phyloP scores from a whole-genome alignment of 2,113 vertebrate genomes.

The Capra hircus region DNA sequence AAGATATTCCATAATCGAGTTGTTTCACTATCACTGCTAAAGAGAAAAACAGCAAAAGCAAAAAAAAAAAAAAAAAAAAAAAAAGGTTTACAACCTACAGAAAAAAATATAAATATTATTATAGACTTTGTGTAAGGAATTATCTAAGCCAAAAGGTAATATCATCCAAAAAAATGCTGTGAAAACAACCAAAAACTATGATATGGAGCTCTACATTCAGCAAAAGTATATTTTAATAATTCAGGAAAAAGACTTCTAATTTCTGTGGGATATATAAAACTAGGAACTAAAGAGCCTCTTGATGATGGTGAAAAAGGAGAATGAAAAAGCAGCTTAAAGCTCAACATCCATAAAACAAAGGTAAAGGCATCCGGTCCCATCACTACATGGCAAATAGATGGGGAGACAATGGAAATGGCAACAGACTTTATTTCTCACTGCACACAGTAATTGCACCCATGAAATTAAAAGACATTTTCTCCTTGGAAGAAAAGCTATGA shows the following conservation, averaged over 20 bases:
- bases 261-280: neutral
- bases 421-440: neutral
- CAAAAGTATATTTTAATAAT: neutral
- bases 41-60: neutral
- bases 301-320: neutral
- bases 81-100: neutral
- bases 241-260: neutral
- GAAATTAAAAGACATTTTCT: neutral
- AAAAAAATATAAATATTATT: neutral
- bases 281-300: neutral
- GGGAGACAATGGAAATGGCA: neutral
- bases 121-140: neutral
- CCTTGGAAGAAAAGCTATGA: neutral
- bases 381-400: neutral
- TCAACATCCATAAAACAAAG: neutral
- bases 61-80: neutral
- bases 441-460: neutral
- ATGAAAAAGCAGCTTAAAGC: neutral
- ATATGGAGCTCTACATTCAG: neutral
- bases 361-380: neutral
- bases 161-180: neutral
- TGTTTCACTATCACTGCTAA: neutral
- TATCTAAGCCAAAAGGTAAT: neutral
- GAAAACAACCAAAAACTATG: neutral
- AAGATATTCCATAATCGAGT: neutral